phyloP scores from a whole-genome alignment of 2,113 vertebrate species.

The Carlito syrichta region DNA sequence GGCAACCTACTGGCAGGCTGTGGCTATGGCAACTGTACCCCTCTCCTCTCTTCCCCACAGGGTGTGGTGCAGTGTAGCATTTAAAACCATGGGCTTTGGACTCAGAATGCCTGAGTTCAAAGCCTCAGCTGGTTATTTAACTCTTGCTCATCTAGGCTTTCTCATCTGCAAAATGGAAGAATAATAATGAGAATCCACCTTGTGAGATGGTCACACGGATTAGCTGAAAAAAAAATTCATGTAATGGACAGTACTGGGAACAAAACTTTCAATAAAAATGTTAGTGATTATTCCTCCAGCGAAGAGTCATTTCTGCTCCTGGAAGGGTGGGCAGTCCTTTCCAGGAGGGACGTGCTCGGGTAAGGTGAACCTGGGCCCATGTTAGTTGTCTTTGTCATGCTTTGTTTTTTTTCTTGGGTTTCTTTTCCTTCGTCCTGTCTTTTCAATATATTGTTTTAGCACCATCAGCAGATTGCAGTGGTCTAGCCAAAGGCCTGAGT shows the following conservation, averaged over 20 bases:
- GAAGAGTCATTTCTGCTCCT: not conserved
- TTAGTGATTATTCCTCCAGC: not conserved
- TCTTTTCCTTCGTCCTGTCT: not conserved
- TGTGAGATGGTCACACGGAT: not conserved
- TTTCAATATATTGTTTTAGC: not conserved
- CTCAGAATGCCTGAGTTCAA: not conserved
- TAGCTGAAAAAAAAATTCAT: not conserved
- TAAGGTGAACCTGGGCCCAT: not conserved
- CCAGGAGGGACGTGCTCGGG: not conserved
- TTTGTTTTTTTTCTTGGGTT: not conserved
- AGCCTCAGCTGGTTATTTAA: not conserved
- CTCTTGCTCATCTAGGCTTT: not conserved
- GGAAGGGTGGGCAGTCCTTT: not conserved
- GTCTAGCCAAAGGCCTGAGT: not conserved
- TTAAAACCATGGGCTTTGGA: not conserved
- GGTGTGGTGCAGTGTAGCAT: fast-evolving
- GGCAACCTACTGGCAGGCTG: too few species aligned
- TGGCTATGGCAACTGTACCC: fast-evolving
- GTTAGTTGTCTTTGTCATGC: not conserved
- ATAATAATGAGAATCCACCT: not conserved
- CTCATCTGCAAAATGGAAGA: not conserved
- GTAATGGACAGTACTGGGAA: not conserved
- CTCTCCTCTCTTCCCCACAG: not conserved
- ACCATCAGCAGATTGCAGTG: not conserved
- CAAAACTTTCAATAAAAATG: not conserved